These are phyloP conservation scores for Peromyscus aztecus DNA, from an alignment of 2,797 vertebrate genomes.

Conservation along the genomic window DNA sequence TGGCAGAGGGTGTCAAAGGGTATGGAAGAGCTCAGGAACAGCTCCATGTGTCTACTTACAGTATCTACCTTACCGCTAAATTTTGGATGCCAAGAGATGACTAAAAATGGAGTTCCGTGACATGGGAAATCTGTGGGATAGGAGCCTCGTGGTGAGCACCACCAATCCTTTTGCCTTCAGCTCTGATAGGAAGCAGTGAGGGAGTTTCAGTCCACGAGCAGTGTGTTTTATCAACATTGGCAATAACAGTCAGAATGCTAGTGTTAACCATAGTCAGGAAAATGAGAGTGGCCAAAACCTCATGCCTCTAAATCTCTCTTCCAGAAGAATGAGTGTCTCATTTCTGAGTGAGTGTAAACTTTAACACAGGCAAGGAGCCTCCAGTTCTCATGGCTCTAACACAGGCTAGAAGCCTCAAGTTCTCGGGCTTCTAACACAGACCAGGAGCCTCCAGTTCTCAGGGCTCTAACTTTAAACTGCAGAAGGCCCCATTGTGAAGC, in stretches of 20 bases:
- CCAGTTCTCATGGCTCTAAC: not conserved
- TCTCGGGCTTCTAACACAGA: not conserved
- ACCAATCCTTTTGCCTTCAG: not conserved
- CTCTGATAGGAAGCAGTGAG: not conserved
- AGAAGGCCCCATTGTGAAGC: not conserved
- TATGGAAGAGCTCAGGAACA: rapidly evolving
- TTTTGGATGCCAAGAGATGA: not conserved
- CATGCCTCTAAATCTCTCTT: not conserved
- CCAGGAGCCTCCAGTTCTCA: not conserved
- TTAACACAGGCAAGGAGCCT: not conserved
- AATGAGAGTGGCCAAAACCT: rapidly evolving
- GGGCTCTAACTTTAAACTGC: not conserved
- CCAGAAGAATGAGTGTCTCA: no score
- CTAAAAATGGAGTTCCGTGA: not conserved
- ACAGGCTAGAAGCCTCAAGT: not conserved
- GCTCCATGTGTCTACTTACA: not conserved
- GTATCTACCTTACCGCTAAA: not conserved
- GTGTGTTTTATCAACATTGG: not conserved
- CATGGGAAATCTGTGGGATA: rapidly evolving
- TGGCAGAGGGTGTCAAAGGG: rapidly evolving
- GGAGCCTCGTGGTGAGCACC: not conserved
- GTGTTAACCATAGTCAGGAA: rapidly evolving
- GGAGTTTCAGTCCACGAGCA: rapidly evolving
- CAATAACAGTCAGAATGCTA: not conserved
- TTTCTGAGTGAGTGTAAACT: not conserved